Base-by-base conservation (phyloP, 2,797 vertebrate species). In the Periophthalmus magnuspinnatus region DNA sequence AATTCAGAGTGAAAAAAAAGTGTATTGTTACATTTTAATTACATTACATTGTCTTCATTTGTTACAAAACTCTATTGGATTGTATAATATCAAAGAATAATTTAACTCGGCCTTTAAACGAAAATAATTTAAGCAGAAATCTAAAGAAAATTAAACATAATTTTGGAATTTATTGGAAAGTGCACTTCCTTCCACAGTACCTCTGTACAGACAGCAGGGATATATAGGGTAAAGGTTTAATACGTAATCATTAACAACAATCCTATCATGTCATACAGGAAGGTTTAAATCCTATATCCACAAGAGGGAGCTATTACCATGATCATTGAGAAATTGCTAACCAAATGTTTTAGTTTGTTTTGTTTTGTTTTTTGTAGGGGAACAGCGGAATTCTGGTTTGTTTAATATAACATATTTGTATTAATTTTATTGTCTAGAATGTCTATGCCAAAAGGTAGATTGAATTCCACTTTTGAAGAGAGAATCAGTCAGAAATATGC, bases 221-320 rank as follows among this genome's bases (percentile, higher is more conserved):
- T 45, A 41, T 41, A 41, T 11, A 45, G 41, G 41, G 41, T 45
- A 45, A 45, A 45, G 41, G 3, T 45, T 45, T 45, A 45, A 45
- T 16, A 45, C 41, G 14, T 41, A 28, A 28, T 28, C 28, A 14
- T 45, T 11, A 45, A 45, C 3, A 5, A 45, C 38, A 41, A 41
- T 45, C 41, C 41, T 13, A 14, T 45, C 41, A 52, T n/a, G 0
- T 52, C 8, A 9, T 21, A 52, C 21, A 4, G 10, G 11, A 13
- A 22, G n/a, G 52, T 54, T 22, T 5, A 11, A 11, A 55, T 9
- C 13, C n/a, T 19, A 8, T 52, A 36, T 21, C 64, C 64, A 66
- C 64, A 52, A 66, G 64, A 33, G 64, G 64, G 64, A 14, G 64
- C 28, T 66, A 33, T 66, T n/a, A 33, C 10, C 48, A 6, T n/a